These are phyloP conservation scores for Trogon surrucura DNA, from an alignment of 2,113 vertebrate genomes.

Conservation along the genomic window DNA sequence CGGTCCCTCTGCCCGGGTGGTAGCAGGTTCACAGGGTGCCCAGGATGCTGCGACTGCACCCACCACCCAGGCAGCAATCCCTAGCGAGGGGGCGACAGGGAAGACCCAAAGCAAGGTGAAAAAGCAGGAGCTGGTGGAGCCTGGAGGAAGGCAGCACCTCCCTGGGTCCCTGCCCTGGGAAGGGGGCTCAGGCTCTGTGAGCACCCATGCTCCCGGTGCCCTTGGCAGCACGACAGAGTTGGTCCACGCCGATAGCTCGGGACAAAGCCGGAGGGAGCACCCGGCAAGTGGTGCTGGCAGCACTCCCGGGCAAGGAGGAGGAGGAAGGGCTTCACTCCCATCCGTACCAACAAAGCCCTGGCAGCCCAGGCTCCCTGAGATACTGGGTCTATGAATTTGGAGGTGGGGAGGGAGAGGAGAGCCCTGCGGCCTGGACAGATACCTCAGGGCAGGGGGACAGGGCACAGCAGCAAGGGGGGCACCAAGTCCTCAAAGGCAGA, in stretches of 20 bases:
- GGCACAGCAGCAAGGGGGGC: fast-evolving
- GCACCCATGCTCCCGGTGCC: background rate
- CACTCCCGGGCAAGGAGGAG: background rate
- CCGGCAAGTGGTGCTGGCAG: background rate
- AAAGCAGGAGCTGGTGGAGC: background rate
- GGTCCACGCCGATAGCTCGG: background rate
- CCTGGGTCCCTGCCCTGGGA: background rate
- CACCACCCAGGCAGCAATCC: background rate
- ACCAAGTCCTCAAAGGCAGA: background rate
- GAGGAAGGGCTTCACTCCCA: background rate
- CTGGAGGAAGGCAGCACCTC: background rate
- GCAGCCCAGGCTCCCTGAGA: background rate
- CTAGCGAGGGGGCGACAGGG: background rate
- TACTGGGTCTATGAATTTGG: background rate
- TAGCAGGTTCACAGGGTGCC: background rate
- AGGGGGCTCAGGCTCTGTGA: background rate
- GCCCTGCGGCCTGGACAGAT: background rate
- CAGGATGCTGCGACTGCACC: background rate
- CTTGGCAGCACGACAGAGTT: background rate
- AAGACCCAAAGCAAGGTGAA: background rate
- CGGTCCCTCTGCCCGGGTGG: fast-evolving
- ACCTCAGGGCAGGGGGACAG: background rate
- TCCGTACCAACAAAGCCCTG: background rate
- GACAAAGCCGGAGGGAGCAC: conserved; percentile 45
- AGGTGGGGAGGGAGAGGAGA: background rate